A percentile compares a stretch with the other conserved stretches of the same genome.
Conservation (phyloP, 2,888 invertebrate species). For the Brachylomia viminalis region DNA sequence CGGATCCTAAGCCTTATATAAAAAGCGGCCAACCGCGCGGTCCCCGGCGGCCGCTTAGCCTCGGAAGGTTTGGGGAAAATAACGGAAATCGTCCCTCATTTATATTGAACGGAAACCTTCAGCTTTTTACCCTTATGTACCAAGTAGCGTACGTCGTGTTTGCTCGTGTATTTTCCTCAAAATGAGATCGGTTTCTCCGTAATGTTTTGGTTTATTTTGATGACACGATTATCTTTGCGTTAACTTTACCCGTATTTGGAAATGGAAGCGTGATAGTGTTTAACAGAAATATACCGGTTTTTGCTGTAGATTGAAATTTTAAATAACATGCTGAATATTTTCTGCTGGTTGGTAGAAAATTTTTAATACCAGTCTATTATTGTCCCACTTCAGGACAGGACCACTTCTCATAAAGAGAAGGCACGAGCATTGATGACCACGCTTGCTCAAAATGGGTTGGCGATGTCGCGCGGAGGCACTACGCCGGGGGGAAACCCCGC, state of each 20-base stretch:
- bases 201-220: conserved; percentile 59
- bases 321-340: background rate
- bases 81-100: conserved; percentile 85
- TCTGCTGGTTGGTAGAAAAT: background rate
- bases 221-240: conserved; percentile 53
- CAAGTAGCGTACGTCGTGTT: conserved; percentile 53
- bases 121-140: conserved; percentile 67
- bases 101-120: conserved; percentile 84
- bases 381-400: background rate
- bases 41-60: conserved; percentile 87
- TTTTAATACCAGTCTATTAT: background rate
- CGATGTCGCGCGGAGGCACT: too few relatives aligned
- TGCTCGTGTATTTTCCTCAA: conserved; percentile 59
- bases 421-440: background rate
- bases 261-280: background rate
- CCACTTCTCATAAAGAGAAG: background rate
- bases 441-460: background rate
- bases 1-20: conserved; percentile 77
- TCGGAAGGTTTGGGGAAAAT: conserved; percentile 79
- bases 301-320: conserved; percentile 25
- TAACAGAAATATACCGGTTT: background rate
- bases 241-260: conserved; percentile 9
- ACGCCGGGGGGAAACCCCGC: too few relatives aligned
- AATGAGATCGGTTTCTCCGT: conserved; percentile 54
- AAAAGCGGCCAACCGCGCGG: conserved; percentile 76